Percentiles rank a stretch among this genome's conserved stretches.
Evolutionary conservation across 1,140 invertebrate species (phyloP).

Genomic region (Drosophila simulans): DNA sequence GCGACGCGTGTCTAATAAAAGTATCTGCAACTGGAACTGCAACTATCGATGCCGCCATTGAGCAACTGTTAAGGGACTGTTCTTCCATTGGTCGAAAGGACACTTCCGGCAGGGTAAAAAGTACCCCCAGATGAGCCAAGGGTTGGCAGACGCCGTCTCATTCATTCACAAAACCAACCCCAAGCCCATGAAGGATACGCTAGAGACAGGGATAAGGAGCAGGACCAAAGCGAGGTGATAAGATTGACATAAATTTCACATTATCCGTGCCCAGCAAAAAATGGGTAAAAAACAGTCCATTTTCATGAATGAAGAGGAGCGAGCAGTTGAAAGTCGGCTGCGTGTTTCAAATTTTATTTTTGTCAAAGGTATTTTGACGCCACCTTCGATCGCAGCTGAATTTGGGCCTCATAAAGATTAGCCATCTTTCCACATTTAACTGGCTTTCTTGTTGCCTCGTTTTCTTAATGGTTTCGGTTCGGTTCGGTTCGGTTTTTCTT

Average conservation of each 20-base stretch:
- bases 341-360: constrained; percentile 34
- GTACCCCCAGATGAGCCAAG: constrained; percentile 38
- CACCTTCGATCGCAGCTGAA: constrained; percentile 67
- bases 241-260: constrained; percentile 81
- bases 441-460: constrained; percentile 37
- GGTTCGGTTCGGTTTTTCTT: constrained; percentile 26
- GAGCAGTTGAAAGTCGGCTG: constrained; percentile 32
- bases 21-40: constrained; percentile 63
- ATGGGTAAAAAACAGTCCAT: constrained; percentile 22
- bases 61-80: constrained; percentile 59
- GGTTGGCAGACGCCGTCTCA: constrained; percentile 48
- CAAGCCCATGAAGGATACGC: constrained; percentile 44
- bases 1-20: constrained; percentile 81
- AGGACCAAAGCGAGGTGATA: constrained; percentile 60
- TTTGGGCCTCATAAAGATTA: constrained; percentile 75
- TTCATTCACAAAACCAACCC: constrained; percentile 57
- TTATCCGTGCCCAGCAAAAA: constrained; percentile 38
- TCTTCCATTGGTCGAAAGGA: constrained; percentile 56
- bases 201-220: constrained; percentile 5
- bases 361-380: constrained; percentile 75
- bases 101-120: constrained; percentile 47
- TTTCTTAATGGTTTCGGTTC: constrained; percentile 41
- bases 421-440: constrained; percentile 73
- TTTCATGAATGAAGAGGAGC: constrained; percentile 68
- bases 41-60: constrained; percentile 73